These are phyloP conservation scores for Unio pictorum DNA, from an alignment of 2,888 invertebrate species.

Conservation along the genomic window DNA sequence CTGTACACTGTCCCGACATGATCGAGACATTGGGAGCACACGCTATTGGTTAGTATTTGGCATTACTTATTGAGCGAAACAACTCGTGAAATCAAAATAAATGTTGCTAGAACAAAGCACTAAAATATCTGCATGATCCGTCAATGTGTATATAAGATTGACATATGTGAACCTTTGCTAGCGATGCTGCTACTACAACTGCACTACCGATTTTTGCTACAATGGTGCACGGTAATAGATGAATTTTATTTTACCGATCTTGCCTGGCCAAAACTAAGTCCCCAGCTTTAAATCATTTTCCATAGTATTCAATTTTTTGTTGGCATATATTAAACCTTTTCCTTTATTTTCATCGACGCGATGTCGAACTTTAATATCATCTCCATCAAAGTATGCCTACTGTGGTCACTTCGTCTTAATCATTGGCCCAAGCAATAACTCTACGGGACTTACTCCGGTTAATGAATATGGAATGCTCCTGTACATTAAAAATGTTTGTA, in stretches of 20 bases:
- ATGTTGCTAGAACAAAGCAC: no score
- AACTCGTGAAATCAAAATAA: no score
- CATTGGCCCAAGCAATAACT: conserved; percentile 25
- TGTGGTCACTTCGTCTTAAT: conserved; percentile 26
- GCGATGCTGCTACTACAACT: no score
- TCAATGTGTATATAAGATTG: no score
- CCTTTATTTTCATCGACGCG: neutral
- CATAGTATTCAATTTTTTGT: conserved; percentile 1
- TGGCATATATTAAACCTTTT: conserved; percentile 9
- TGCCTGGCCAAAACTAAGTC: conserved; percentile 2
- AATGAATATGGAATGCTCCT: conserved; percentile 23
- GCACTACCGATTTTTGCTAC: conserved; percentile 9
- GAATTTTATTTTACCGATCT: conserved; percentile 10
- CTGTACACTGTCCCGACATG: no score
- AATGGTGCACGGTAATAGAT: conserved; percentile 7
- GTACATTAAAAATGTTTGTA: conserved; percentile 22
- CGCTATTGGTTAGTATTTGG: no score
- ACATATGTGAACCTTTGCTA: no score
- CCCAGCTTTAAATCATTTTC: conserved; percentile 4
- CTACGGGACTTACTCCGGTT: conserved; percentile 25
- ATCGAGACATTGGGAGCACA: no score
- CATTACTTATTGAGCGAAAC: no score
- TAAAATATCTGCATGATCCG: no score
- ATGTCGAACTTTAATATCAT: conserved; percentile 8
- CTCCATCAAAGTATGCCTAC: neutral